phyloP scores from a whole-genome alignment of 1,140 invertebrate species.

The Sycobia sp. region DNA sequence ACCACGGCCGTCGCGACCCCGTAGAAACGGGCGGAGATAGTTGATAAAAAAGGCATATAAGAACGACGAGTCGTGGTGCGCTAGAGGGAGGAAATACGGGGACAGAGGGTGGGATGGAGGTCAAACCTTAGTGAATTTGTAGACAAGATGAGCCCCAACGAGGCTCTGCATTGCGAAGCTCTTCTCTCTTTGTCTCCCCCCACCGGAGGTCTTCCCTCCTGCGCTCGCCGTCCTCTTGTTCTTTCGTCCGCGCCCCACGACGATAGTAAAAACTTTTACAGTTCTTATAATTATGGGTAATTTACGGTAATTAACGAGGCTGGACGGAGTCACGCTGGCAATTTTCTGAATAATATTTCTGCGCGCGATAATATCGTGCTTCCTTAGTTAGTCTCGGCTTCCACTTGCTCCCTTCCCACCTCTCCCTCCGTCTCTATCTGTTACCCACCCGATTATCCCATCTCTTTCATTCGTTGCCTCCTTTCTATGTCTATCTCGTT shows the following conservation, averaged over 20 bases:
- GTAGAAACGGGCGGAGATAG: conserved; percentile 33
- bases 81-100: conserved; percentile 7
- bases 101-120: conserved; percentile 30
- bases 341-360: conserved; percentile 64
- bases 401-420: neutral
- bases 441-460: neutral
- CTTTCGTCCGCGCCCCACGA: conserved; percentile 46
- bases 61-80: conserved; percentile 2
- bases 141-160: conserved; percentile 56
- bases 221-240: conserved; percentile 34
- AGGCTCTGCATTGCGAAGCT: conserved; percentile 55
- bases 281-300: conserved; percentile 64
- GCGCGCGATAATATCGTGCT: conserved; percentile 57
- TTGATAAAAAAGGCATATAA: conserved; percentile 36
- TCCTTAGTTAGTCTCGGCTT: conserved; percentile 40
- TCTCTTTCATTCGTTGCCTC: neutral
- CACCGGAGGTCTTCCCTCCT: too few species aligned
- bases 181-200: conserved; percentile 29
- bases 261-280: conserved; percentile 64
- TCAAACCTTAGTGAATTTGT: conserved; percentile 54
- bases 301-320: conserved; percentile 63
- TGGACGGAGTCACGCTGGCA: conserved; percentile 60
- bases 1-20: too few species aligned
- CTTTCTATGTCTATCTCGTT: too few species aligned
- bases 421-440: neutral